A percentile compares a stretch with the other conserved stretches of the same genome.
Evolutionary conservation across 1,140 invertebrate genomes (phyloP).

Genomic region (Schmidtea mediterranea): DNA sequence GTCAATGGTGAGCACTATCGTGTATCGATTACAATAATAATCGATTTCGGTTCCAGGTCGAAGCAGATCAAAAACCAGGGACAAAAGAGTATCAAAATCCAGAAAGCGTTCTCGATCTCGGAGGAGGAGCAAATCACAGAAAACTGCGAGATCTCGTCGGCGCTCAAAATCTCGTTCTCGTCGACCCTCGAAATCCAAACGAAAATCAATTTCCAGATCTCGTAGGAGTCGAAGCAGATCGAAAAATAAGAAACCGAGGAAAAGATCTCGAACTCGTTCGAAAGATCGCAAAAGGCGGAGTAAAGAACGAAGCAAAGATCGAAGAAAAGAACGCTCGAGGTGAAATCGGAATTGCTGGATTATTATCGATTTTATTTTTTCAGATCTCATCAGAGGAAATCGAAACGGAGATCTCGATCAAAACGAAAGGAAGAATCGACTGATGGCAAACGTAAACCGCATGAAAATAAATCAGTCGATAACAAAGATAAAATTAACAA

Average conservation of each 20-base stretch:
- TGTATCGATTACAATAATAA: too few relatives aligned
- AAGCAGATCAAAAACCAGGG: slow-evolving; percentile 6
- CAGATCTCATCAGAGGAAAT: too few relatives aligned
- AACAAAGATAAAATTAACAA: too few relatives aligned
- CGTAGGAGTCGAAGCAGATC: slow-evolving; percentile 7
- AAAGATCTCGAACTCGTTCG: slow-evolving; percentile 9
- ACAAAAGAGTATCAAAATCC: slow-evolving; percentile 8
- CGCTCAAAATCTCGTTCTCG: slow-evolving; percentile 2
- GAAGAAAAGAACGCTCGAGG: slow-evolving; percentile 5
- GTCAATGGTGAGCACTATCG: too few relatives aligned
- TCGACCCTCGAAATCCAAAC: slow-evolving; percentile 10
- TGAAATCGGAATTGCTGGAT: too few relatives aligned
- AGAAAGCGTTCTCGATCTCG: slow-evolving; percentile 9
- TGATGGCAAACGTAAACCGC: too few relatives aligned
- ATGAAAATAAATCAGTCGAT: too few relatives aligned
- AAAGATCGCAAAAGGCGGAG: slow-evolving; percentile 10
- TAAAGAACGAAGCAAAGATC: slow-evolving; percentile 6
- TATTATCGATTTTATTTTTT: too few relatives aligned
- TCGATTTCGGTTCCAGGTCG: too few relatives aligned
- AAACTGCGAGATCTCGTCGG: slow-evolving; percentile 2
- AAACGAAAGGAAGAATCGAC: too few relatives aligned
- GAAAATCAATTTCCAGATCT: slow-evolving; percentile 11
- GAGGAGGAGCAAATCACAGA: slow-evolving; percentile 13
- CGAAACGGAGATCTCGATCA: too few relatives aligned
- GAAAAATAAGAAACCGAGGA: slow-evolving; percentile 11